Evolutionary conservation across 53 echinoderm and acorn worm genomes (phyloP).

Genomic region (Echinarachnius parma): DNA sequence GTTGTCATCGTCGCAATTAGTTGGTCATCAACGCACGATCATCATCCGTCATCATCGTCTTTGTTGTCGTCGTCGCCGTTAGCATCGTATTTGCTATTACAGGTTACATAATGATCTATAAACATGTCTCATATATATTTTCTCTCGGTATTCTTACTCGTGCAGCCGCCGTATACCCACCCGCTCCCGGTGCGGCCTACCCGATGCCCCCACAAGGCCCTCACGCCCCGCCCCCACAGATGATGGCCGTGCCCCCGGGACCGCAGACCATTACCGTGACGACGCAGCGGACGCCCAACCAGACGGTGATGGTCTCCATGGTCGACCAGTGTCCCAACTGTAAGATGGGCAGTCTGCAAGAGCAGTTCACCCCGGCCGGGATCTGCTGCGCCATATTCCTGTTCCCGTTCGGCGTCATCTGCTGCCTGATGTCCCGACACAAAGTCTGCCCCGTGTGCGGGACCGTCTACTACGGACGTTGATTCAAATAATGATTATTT

Average conservation of each 20-base stretch:
- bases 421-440: slow-evolving; percentile 32
- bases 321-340: slow-evolving; percentile 44
- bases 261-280: slow-evolving; percentile 35
- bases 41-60: too few relatives aligned
- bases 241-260: slow-evolving; percentile 8
- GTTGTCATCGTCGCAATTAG: too few relatives aligned
- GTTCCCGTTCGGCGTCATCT: slow-evolving; percentile 25
- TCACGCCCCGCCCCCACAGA: not conserved
- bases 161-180: slow-evolving; percentile 11
- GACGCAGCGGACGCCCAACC: slow-evolving; percentile 2
- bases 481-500: not conserved
- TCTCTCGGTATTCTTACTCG: not conserved
- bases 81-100: not conserved
- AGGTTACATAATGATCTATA: not conserved
- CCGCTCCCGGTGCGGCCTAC: not conserved
- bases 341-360: slow-evolving; percentile 27
- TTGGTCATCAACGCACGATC: too few relatives aligned
- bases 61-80: too few relatives aligned
- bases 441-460: slow-evolving; percentile 34
- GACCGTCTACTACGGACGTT: slow-evolving; percentile 28
- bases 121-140: not conserved
- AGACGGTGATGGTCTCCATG: slow-evolving; percentile 8
- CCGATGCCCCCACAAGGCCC: not conserved
- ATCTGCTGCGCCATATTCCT: slow-evolving; percentile 42
- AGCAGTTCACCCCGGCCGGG: slow-evolving; percentile 32